These are phyloP conservation scores for Alitta virens DNA, from an alignment of 2,888 invertebrate genomes.

Conservation along the genomic window DNA sequence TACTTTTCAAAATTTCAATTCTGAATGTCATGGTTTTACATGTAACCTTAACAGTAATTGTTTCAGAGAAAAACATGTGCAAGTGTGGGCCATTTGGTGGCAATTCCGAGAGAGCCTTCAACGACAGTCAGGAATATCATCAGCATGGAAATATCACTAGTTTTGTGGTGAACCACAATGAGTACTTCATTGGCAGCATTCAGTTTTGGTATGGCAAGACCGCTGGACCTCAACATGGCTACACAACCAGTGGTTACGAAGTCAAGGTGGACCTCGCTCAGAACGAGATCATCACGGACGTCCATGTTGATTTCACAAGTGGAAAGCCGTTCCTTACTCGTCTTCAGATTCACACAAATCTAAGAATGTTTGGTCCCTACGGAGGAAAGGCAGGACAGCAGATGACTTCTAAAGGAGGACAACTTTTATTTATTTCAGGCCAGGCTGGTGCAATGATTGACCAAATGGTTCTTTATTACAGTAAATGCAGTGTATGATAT, in stretches of 20 bases:
- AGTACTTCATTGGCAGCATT: slow-evolving; percentile 15
- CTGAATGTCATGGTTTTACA: too few relatives aligned
- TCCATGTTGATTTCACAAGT: background rate
- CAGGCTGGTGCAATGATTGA: slow-evolving; percentile 6
- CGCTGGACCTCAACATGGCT: slow-evolving; percentile 5
- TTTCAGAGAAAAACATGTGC: background rate
- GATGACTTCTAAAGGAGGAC: background rate
- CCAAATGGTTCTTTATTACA: background rate
- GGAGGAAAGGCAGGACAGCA: slow-evolving; percentile 1
- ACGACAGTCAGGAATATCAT: background rate
- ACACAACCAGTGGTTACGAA: background rate
- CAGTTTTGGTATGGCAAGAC: slow-evolving; percentile 6
- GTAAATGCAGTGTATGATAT: background rate
- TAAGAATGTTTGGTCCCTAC: slow-evolving; percentile 7
- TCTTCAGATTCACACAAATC: background rate
- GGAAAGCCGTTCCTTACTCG: slow-evolving; percentile 9
- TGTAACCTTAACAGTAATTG: too few relatives aligned
- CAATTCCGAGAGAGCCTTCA: background rate
- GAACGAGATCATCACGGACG: slow-evolving; percentile 1
- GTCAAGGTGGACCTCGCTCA: slow-evolving; percentile 4
- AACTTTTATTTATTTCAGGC: slow-evolving; percentile 3
- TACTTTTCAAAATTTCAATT: too few relatives aligned
- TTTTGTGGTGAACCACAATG: slow-evolving; percentile 12
- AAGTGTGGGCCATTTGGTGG: slow-evolving; percentile 10
- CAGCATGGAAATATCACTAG: slow-evolving; percentile 11